Base-by-base conservation (phyloP, 1,140 invertebrate genomes). In the Berghia stephanieae region DNA sequence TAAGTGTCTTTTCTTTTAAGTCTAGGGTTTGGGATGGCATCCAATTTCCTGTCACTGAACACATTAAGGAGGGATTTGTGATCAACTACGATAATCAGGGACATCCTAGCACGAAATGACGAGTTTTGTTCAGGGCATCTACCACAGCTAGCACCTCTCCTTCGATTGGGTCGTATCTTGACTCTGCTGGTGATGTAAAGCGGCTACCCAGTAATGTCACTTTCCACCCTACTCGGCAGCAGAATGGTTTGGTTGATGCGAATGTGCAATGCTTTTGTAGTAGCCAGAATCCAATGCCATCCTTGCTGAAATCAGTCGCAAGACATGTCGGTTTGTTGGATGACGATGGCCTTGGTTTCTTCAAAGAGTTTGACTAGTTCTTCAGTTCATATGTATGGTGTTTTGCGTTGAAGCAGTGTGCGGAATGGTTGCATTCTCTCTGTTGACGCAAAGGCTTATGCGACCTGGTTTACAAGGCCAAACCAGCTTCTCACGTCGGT, bases 401-500 rank as follows among this genome's bases (percentile, higher is more conserved):
- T n/a, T n/a, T n/a, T n/a, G n/a, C n/a, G n/a, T n/a, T n/a, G n/a
- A n/a, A n/a, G n/a, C n/a, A n/a, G n/a, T n/a, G n/a, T n/a, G n/a
- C n/a, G n/a, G n/a, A n/a, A n/a, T n/a, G n/a, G n/a, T n/a, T n/a
- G n/a, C n/a, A n/a, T n/a, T n/a, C n/a, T n/a, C n/a, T n/a, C n/a
- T n/a, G n/a, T n/a, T n/a, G n/a, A n/a, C n/a, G n/a, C n/a, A n/a
- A n/a, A n/a, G n/a, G n/a, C n/a, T n/a, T n/a, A n/a, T n/a, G n/a
- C n/a, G n/a, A n/a, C n/a, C n/a, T n/a, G n/a, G n/a, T n/a, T n/a
- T n/a, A n/a, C n/a, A 82, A 85, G 46, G 0, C 85, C 84, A 38
- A 87, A 82, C 79, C 84, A 85, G 21, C 80, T 72, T 70, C 82
- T 52, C 3, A 80, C 66, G 71, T 81, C 83, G 5, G 73, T 80